A percentile compares a stretch with the other conserved stretches of the same genome.
phyloP scores from a whole-genome alignment of 92 coral and sea anemone species.

The Galaxea fascicularis region DNA sequence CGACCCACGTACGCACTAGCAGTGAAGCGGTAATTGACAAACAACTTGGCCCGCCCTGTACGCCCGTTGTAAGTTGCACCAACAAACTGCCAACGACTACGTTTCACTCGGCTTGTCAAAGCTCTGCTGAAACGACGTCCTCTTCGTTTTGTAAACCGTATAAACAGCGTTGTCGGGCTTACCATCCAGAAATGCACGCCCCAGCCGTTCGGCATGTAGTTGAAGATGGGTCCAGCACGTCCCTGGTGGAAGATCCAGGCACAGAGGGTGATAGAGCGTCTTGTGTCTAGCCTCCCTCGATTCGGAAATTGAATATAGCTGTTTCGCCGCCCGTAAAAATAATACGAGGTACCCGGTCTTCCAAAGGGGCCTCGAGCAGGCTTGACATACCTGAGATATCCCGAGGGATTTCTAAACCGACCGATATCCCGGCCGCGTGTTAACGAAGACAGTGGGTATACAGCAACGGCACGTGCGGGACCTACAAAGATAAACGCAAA shows the following conservation, averaged over 20 bases:
- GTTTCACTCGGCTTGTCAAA: slow-evolving; percentile 20
- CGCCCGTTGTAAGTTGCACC: slow-evolving; percentile 48
- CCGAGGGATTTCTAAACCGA: slow-evolving; percentile 64
- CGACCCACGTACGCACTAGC: slow-evolving; percentile 35
- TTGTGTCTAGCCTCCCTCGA: slow-evolving; percentile 36
- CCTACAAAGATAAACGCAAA: background rate
- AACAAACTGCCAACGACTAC: slow-evolving; percentile 52
- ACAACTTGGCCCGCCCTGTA: slow-evolving; percentile 54
- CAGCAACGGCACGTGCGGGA: slow-evolving; percentile 54
- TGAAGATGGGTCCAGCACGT: background rate
- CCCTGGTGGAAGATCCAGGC: slow-evolving; percentile 14
- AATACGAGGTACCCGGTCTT: slow-evolving; percentile 49
- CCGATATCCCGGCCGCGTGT: slow-evolving; percentile 68
- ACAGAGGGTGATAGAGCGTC: background rate
- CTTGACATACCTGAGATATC: slow-evolving; percentile 49
- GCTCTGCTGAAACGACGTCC: background rate
- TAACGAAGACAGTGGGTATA: slow-evolving; percentile 64
- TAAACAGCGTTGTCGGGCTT: background rate
- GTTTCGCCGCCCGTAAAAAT: slow-evolving; percentile 63
- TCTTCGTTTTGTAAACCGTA: background rate
- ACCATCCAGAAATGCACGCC: slow-evolving; percentile 6
- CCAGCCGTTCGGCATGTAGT: slow-evolving; percentile 19
- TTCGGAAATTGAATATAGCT: slow-evolving; percentile 76
- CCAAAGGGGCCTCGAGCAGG: slow-evolving; percentile 64
- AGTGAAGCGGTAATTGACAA: slow-evolving; percentile 40